Evolutionary conservation across 2,797 vertebrate species (phyloP), one percentile per base, ranked within the genome.

Genomic region (Chaenodraco wilsoni): DNA sequence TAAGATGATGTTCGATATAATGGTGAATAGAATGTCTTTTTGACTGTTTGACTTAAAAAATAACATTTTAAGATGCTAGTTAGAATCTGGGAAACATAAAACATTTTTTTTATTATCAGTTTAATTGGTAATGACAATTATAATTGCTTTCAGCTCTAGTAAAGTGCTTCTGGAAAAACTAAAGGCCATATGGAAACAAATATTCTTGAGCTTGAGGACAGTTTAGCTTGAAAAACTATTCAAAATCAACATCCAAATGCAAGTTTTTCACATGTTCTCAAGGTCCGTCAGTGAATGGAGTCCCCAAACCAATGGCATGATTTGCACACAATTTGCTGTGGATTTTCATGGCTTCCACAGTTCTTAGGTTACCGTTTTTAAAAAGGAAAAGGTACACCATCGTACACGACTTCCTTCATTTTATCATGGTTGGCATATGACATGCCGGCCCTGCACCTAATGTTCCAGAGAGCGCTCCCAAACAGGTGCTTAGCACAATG

Each of bases 381-480:
- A 52, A 74, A 37, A 55, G 31, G 23, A 50, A 50, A 58, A 61
- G 7, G 4, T 33, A 19, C 5, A 16, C 37, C 9, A 17, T 44
- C 5, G 4, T 33, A 19, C 8, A 19, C 44, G 5, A 17, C 37
- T 44, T 50, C 49, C 37, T 69, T 3, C 8, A 9, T 72, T 48
- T 48, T 14, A 2, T 16, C 11, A 31, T 6, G 11, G 41, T 13
- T 66, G 62, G 9, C 23, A 56, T 46, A 37, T 44, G 45, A 31
- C 27, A 44, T 6, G 10, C 12, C 45, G 31, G 21, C 16, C 2
- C 46, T 51, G 51, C 44, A 45, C 15, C 0, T 17, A 44, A 15
- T 56, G 61, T 48, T 79, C 23, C 57, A 57, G 54, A 76, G 16
- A 69, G 16, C 0, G 8, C 59, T 48, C 21, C 16, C 43, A 59